These are phyloP conservation scores for Nymphalis c-album DNA, from an alignment of 2,888 invertebrate species.

Conservation along the genomic window DNA sequence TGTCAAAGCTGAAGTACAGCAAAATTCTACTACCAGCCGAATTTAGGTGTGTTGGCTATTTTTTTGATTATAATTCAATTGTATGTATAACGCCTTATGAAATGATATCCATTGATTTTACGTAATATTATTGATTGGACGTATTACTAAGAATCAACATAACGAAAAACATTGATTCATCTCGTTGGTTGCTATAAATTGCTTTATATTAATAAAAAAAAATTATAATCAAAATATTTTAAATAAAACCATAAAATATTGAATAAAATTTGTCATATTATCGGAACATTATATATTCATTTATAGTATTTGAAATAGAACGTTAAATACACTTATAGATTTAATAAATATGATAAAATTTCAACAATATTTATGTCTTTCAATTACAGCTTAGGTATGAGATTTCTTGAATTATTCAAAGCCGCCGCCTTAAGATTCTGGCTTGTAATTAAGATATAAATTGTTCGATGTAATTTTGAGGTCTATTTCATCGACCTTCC, in stretches of 20 bases:
- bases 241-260: too few relatives aligned
- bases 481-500: constrained; percentile 20
- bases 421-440: constrained; percentile 5
- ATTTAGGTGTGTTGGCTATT: background rate
- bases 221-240: too few relatives aligned
- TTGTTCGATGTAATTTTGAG: constrained; percentile 28
- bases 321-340: too few relatives aligned
- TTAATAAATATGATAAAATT: constrained; percentile 20
- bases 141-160: too few relatives aligned
- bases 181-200: too few relatives aligned
- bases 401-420: constrained; percentile 28
- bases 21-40: background rate
- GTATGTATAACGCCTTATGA: background rate
- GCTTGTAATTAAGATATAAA: constrained; percentile 33
- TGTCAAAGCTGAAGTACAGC: constrained; percentile 32
- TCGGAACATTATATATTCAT: too few relatives aligned
- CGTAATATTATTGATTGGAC: too few relatives aligned
- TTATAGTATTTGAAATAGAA: too few relatives aligned
- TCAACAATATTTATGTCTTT: constrained; percentile 26
- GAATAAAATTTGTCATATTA: too few relatives aligned
- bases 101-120: too few relatives aligned
- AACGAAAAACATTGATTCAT: too few relatives aligned
- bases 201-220: too few relatives aligned
- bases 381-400: constrained; percentile 31
- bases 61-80: background rate